Evolutionary conservation across 2,888 invertebrate species (phyloP).

Genomic region (Athalia cordata): DNA sequence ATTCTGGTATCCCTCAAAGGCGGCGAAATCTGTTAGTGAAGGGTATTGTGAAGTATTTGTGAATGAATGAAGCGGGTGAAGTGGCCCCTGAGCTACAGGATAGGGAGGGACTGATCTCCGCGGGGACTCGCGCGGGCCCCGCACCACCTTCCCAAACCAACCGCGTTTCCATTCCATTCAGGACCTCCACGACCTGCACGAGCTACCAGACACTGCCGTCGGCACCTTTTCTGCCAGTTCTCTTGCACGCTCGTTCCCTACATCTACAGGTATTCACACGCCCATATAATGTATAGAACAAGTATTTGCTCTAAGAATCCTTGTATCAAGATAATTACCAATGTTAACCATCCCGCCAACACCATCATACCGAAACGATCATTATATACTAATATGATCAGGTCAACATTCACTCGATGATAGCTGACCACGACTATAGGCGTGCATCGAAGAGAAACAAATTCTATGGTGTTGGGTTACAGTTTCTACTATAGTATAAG

Average conservation of each 20-base stretch:
- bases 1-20: constrained; percentile 50
- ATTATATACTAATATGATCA: too few relatives aligned
- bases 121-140: constrained; percentile 21
- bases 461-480: not conserved
- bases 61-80: constrained; percentile 59
- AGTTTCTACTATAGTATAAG: too few relatives aligned
- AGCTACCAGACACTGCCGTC: constrained; percentile 62
- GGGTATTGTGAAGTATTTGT: constrained; percentile 65
- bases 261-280: not conserved
- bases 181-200: constrained; percentile 58
- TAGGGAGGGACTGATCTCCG: constrained; percentile 23
- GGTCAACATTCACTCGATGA: not conserved
- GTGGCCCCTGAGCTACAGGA: constrained; percentile 47
- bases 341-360: not conserved
- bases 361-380: too few relatives aligned
- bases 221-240: constrained; percentile 49
- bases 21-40: constrained; percentile 66
- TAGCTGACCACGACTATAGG: not conserved
- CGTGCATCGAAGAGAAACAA: not conserved
- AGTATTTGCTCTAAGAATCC: not conserved
- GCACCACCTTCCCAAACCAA: constrained; percentile 14
- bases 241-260: constrained; percentile 10
- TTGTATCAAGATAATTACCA: not conserved
- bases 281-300: not conserved
- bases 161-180: constrained; percentile 60